Conservation (phyloP, 2,797 vertebrate genomes). For the Argentina silus region DNA sequence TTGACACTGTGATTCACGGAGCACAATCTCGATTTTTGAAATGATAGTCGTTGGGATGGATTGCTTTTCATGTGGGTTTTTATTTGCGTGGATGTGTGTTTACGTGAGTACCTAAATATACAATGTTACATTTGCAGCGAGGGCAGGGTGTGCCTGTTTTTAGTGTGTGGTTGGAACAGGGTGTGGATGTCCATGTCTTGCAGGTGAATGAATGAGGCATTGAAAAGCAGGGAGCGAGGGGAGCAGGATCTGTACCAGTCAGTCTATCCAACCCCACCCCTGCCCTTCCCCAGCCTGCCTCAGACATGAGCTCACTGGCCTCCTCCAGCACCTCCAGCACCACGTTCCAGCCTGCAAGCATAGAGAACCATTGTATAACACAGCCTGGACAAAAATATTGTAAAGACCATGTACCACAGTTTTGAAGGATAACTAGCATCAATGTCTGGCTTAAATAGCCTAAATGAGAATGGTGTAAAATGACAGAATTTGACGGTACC, state of each 20-base stretch:
- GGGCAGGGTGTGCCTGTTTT: slow-evolving; percentile 76
- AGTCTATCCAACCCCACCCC: slow-evolving; percentile 29
- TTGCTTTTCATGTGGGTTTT: slow-evolving; percentile 24
- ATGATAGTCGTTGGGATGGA: not conserved
- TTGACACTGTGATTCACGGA: not conserved
- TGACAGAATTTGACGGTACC: slow-evolving; percentile 3
- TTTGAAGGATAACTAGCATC: slow-evolving; percentile 8
- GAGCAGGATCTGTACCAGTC: slow-evolving; percentile 34
- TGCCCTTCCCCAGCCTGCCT: slow-evolving; percentile 35
- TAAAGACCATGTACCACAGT: not conserved
- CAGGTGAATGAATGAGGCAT: slow-evolving; percentile 78
- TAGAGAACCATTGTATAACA: slow-evolving; percentile 48
- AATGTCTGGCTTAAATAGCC: slow-evolving; percentile 29
- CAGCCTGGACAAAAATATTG: slow-evolving; percentile 26
- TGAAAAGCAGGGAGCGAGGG: slow-evolving; percentile 62
- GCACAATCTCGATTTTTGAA: not conserved
- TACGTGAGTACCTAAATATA: slow-evolving; percentile 29
- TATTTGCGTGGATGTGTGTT: slow-evolving; percentile 35
- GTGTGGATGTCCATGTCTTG: slow-evolving; percentile 59
- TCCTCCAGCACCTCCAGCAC: slow-evolving; percentile 28
- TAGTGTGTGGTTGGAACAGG: slow-evolving; percentile 73
- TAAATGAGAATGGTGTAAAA: slow-evolving; percentile 48
- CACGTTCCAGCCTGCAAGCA: slow-evolving; percentile 43
- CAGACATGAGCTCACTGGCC: slow-evolving; percentile 65
- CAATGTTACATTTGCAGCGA: slow-evolving; percentile 39